phyloP scores from a whole-genome alignment of 2,113 vertebrate species.

The Ictalurus furcatus region DNA sequence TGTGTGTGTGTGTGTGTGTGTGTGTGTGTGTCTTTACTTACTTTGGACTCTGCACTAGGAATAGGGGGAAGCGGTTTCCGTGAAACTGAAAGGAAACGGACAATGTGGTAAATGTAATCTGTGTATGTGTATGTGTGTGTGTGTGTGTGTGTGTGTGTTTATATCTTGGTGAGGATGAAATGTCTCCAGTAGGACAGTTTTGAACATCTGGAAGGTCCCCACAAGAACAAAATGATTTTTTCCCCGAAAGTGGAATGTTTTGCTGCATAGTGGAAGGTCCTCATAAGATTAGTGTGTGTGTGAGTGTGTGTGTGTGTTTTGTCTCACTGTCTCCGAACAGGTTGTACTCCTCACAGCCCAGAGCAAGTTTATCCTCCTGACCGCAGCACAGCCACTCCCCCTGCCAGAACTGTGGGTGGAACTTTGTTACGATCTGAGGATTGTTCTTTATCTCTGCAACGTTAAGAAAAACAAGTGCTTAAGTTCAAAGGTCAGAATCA shows the following conservation, averaged over 20 bases:
- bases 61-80: slow-evolving; percentile 79
- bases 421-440: slow-evolving; percentile 81
- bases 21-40: slow-evolving; percentile 40
- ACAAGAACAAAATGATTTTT: no score
- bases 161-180: neutral
- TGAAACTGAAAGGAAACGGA: slow-evolving; percentile 76
- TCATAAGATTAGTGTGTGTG: neutral
- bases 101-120: neutral
- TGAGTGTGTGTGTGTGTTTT: slow-evolving; percentile 41
- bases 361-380: slow-evolving; percentile 89
- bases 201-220: no score
- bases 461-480: neutral
- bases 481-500: neutral
- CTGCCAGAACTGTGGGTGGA: slow-evolving; percentile 92
- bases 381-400: slow-evolving; percentile 90
- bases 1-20: slow-evolving; percentile 10
- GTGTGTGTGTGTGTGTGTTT: slow-evolving; percentile 32
- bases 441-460: slow-evolving; percentile 87
- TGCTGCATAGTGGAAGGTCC: neutral
- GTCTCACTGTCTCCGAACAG: slow-evolving; percentile 85
- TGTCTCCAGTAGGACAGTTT: neutral
- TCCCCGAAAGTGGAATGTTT: no score
- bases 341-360: slow-evolving; percentile 90
- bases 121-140: slow-evolving; percentile 24
- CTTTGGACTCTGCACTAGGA: slow-evolving; percentile 69